Base-by-base conservation (phyloP, 37 sponge, comb jelly and placozoan species). In the Geodia barretti region DNA sequence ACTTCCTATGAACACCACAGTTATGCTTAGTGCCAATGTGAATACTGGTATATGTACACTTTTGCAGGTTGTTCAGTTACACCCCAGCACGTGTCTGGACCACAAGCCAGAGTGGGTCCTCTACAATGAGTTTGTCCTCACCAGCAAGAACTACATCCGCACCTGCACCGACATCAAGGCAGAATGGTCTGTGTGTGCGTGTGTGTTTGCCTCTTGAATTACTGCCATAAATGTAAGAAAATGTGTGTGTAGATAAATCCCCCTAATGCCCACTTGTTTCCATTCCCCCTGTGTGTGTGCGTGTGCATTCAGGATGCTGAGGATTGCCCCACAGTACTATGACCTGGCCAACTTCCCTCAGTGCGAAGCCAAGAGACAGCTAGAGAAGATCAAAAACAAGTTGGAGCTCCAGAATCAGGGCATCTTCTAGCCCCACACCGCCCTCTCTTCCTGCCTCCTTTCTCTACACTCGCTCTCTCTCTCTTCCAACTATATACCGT, bases 101-200 rank as follows among this genome's bases (percentile, higher is more conserved):
- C 99, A 99, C 80, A 99, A 99, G 82, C 99, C 99, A 61, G 95
- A 96, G 81, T 99, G 99, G 99, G 99, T 99, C 0, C 69, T 96
- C 40, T 99, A 99, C 86, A 92, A 99, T 74, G 99, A 99, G 85
- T 99, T 99, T 84, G 99, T 99, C 21, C 92, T 99, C 14, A 99
- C 99, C 31, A 99, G 91, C 73, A 99, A 95, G 92, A 99, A 99
- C 87, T 99, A 99, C 83, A 92, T 99, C 74, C 74, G 99, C 25
- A 99, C 99, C 23, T 93, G 93, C 64, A 90, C 93, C 60, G 99
- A 99, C 68, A 88, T 99, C 69, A 99, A 96, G 60, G 83, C 95
- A 38, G 99, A 99, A 40, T 99, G 99, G 99, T 96, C 70, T 76
- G 96, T 86, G 0, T 63, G 41, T 0, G 21, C 11, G 36, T 41